Evolutionary conservation across 2,888 invertebrate species (phyloP).

Genomic region (Morpho achilles): DNA sequence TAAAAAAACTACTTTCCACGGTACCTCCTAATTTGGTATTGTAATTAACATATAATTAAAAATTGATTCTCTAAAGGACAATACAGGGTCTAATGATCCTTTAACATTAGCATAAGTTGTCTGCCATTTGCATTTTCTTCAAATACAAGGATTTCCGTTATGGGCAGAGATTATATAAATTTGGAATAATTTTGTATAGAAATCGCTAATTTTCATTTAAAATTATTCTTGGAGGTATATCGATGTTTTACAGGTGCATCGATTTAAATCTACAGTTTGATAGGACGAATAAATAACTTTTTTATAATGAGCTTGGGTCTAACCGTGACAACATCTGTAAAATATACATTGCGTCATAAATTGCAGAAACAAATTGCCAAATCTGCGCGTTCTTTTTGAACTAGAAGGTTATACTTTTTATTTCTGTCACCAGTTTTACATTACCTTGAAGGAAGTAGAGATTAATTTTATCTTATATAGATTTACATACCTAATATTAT

Average conservation of each 20-base stretch:
- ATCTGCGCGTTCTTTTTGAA: too few species aligned
- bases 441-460: too few species aligned
- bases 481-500: too few species aligned
- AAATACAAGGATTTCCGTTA: conserved; percentile 26
- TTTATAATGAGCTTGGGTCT: too few species aligned
- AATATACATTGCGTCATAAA: too few species aligned
- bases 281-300: neutral
- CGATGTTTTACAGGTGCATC: neutral
- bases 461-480: too few species aligned
- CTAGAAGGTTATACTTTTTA: too few species aligned
- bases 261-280: neutral
- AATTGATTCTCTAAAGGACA: conserved; percentile 1
- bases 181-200: conserved; percentile 19
- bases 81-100: conserved; percentile 1
- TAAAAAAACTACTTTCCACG: too few species aligned
- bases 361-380: too few species aligned
- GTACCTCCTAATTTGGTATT: too few species aligned
- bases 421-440: too few species aligned
- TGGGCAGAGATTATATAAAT: conserved; percentile 13
- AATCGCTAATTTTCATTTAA: conserved; percentile 19
- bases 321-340: too few species aligned
- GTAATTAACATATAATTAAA: neutral
- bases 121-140: conserved; percentile 19
- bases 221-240: neutral
- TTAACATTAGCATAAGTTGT: conserved; percentile 9